phyloP scores from a whole-genome alignment of 2,113 vertebrate species.

The Beaufortia kweichowensis region DNA sequence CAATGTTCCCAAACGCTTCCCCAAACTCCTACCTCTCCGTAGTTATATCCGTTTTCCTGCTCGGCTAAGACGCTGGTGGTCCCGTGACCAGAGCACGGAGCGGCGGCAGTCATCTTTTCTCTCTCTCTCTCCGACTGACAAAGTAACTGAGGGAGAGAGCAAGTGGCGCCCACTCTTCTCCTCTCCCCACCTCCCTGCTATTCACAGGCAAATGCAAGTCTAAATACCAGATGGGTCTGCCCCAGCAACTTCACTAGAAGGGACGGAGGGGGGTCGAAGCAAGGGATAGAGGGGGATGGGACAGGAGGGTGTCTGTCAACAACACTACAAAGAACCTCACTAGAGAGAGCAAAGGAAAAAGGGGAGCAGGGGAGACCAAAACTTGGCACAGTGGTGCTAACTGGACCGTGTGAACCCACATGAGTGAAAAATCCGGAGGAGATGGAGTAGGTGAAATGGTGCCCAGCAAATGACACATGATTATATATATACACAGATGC shows the following conservation, averaged over 20 bases:
- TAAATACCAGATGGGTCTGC: constrained; percentile 69
- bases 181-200: constrained; percentile 57
- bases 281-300: constrained; percentile 6
- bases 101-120: constrained; percentile 51
- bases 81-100: constrained; percentile 47
- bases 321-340: constrained; percentile 54
- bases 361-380: constrained; percentile 32
- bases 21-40: constrained; percentile 58
- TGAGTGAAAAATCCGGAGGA: constrained; percentile 26
- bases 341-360: constrained; percentile 46
- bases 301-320: constrained; percentile 45
- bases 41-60: constrained; percentile 46
- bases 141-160: constrained; percentile 44
- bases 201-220: constrained; percentile 71
- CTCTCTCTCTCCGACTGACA: constrained; percentile 43
- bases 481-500: not conserved
- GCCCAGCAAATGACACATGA: not conserved
- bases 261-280: constrained; percentile 23
- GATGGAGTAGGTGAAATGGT: constrained; percentile 32
- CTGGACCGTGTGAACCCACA: constrained; percentile 40
- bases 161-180: constrained; percentile 53
- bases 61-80: constrained; percentile 33
- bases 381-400: constrained; percentile 53
- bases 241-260: constrained; percentile 63
- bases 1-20: not conserved